Evolutionary conservation across 2,113 vertebrate genomes (phyloP).

Genomic region (Tachysurus vachellii): DNA sequence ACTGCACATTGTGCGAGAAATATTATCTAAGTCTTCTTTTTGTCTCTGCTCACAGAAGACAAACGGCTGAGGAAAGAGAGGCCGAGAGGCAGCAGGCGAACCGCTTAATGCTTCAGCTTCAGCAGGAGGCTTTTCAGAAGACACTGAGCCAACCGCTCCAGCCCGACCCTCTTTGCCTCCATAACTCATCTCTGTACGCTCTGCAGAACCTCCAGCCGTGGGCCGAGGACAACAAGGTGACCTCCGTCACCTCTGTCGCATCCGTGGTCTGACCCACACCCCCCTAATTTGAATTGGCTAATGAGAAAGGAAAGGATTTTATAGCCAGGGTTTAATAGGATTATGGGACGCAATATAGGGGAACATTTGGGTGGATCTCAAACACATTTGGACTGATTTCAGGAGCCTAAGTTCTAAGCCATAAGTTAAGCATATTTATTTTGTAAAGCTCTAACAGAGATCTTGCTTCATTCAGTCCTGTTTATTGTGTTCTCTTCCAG

Average conservation of each 20-base stretch:
- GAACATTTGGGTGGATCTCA: conserved; percentile 47
- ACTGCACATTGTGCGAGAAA: background rate
- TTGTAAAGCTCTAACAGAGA: conserved; percentile 28
- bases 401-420: conserved; percentile 35
- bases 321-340: conserved; percentile 48
- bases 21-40: background rate
- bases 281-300: conserved; percentile 42
- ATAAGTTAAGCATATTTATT: conserved; percentile 48
- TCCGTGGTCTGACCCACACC: conserved; percentile 82
- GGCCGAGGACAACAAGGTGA: conserved; percentile 95
- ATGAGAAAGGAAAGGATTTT: conserved; percentile 51
- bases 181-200: conserved; percentile 96
- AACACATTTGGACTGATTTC: conserved; percentile 43
- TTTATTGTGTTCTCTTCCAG: conserved; percentile 9
- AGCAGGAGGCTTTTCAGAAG: conserved; percentile 95
- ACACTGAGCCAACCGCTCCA: conserved; percentile 88
- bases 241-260: conserved; percentile 89
- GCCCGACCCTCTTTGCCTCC: conserved; percentile 94
- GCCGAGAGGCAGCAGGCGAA: conserved; percentile 94
- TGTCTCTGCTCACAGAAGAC: conserved; percentile 77
- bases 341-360: conserved; percentile 41
- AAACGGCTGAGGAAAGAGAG: conserved; percentile 95
- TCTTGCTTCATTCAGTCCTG: conserved; percentile 24
- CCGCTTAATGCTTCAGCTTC: conserved; percentile 94
- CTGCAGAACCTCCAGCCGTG: conserved; percentile 98